A percentile compares a stretch with the other conserved stretches of the same genome.
These are phyloP conservation scores for Falcunculus frontatus DNA, from an alignment of 2,113 vertebrate species.

Conservation along the genomic window DNA sequence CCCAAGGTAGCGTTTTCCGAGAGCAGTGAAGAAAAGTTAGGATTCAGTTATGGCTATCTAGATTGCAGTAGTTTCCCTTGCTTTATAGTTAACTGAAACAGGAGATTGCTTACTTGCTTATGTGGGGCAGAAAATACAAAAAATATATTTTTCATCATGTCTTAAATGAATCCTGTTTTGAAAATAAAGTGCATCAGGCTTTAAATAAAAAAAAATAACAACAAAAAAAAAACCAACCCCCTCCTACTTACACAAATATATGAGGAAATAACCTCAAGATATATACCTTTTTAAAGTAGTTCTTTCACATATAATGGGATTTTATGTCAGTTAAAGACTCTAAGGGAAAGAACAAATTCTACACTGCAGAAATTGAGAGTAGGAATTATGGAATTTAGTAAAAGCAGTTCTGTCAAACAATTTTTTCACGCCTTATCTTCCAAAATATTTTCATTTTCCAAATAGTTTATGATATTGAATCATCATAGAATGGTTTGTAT, in stretches of 20 bases:
- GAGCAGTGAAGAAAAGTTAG: not conserved
- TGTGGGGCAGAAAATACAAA: not conserved
- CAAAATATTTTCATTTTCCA: not conserved
- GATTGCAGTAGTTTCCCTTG: not conserved
- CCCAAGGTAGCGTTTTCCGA: not conserved
- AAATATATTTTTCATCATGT: not conserved
- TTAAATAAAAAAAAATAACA: not conserved
- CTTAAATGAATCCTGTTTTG: not conserved
- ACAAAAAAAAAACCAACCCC: rapidly evolving
- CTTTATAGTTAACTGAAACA: not conserved
- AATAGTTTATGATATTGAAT: not conserved
- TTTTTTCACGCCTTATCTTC: not conserved
- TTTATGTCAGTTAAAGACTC: not conserved
- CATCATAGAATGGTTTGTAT: not conserved
- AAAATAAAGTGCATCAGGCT: not conserved
- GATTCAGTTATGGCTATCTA: not conserved
- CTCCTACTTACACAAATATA: not conserved
- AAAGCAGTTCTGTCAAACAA: not conserved
- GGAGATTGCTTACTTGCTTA: not conserved
- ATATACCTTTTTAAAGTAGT: not conserved
- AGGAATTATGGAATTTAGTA: not conserved
- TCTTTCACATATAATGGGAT: not conserved
- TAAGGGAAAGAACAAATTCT: not conserved
- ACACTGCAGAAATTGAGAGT: not conserved
- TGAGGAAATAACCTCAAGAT: not conserved